Evolutionary conservation across 2,797 vertebrate genomes (phyloP), one percentile per base, ranked within the genome.

Genomic region (Xiphophorus birchmanni): DNA sequence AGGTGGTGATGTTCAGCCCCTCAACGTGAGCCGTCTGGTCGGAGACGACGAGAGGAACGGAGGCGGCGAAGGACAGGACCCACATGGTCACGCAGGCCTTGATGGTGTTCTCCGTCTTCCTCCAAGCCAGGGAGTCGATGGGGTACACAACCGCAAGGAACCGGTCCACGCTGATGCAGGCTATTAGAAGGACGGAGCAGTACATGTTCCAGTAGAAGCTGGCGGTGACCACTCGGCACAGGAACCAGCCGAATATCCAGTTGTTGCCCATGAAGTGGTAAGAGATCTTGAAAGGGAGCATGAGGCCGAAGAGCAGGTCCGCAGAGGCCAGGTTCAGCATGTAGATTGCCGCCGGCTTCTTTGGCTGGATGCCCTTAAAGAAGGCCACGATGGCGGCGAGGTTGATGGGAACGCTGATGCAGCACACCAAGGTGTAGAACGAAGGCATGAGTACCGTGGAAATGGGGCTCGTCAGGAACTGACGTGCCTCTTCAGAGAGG

Each of bases 141-240:
- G 98, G 98, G 73, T 97, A 97, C 60, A 96, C 96, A 3, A 99
- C 96, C 0, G 97, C 98, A 3, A 99, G 88, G 54, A 97, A 96
- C 2, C 97, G 96, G 90, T 99, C 98, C 0, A 97, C 90, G 54
- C 97, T 97, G 44, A 99, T 99, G 87, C 95, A 96, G 0, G 96
- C 96, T 82, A 98, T 97, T 75, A 99, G 95, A 88, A 99, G 93
- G 73, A 98, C 73, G 0, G 98, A 98, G 85, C 97, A 97, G 35
- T 98, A 97, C 97, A 99, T 99, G 93, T 99, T 98, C 88, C 96
- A 96, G 92, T 97, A 98, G 77, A 98, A 98, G 0, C 96, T 95
- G 0, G 96, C 96, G 0, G 96, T 98, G 86, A 97, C 82, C 2
- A 97, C 89, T 1, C 96, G 94, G 89, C 98, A 99, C 95, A 96